phyloP scores from a whole-genome alignment of 2,113 vertebrate species.

The Garra rufa region DNA sequence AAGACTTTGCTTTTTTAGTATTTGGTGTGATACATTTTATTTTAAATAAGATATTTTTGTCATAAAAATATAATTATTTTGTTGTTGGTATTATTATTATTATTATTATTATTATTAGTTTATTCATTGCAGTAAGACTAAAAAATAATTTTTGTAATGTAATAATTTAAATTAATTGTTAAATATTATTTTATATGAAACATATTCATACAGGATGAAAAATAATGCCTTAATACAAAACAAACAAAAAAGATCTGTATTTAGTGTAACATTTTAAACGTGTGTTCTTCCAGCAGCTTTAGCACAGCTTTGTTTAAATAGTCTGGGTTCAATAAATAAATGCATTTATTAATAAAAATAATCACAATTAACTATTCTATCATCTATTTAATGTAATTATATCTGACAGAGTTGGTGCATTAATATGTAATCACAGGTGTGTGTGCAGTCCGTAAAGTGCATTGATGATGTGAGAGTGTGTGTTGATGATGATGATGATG shows the following conservation, averaged over 20 bases:
- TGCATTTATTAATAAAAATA: not conserved
- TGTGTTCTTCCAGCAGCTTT: not conserved
- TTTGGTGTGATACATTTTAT: no score
- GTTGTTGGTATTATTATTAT: no score
- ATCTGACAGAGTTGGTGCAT: not conserved
- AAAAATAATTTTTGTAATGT: not conserved
- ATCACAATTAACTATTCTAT: no score
- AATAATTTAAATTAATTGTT: not conserved
- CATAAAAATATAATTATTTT: no score
- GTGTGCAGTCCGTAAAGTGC: not conserved
- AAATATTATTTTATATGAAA: no score
- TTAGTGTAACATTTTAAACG: not conserved
- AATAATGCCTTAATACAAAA: no score
- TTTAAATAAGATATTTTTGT: no score
- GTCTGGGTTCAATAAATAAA: not conserved
- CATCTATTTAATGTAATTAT: no score
- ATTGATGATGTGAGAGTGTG: not conserved
- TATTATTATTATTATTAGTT: not conserved
- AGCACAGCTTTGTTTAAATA: not conserved
- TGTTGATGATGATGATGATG: constrained; percentile 23
- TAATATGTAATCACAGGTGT: not conserved
- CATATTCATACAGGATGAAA: no score
- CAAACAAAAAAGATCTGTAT: not conserved
- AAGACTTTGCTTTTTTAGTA: no score
- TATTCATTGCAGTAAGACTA: not conserved